Conservation (phyloP, 2,113 vertebrate genomes). For the Corydoras sp. region DNA sequence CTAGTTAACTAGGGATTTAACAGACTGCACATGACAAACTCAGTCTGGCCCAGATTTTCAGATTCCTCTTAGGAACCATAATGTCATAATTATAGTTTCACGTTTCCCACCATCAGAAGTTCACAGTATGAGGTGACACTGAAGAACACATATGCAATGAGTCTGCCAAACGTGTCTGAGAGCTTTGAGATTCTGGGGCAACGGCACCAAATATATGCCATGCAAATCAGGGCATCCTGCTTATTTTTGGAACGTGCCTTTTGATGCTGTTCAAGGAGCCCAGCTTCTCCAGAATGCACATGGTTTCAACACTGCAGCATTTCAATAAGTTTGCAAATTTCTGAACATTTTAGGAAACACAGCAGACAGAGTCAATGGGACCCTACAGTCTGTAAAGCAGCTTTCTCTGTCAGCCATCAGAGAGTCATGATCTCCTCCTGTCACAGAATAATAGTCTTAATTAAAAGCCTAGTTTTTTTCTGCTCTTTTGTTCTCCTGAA, state of each 20-base stretch:
- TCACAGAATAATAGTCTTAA: neutral
- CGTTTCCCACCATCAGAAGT: slow-evolving; percentile 19
- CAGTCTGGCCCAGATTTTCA: slow-evolving; percentile 15
- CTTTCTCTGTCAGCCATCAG: neutral
- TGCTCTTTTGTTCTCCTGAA: no score
- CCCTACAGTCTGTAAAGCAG: neutral
- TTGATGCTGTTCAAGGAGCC: slow-evolving; percentile 13
- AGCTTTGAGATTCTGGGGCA: slow-evolving; percentile 25
- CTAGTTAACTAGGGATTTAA: no score
- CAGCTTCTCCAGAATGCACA: neutral
- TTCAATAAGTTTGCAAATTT: slow-evolving; percentile 9
- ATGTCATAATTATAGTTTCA: slow-evolving; percentile 31
- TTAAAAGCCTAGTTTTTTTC: neutral
- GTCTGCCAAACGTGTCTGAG: neutral
- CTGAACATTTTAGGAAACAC: neutral
- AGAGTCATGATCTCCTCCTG: neutral
- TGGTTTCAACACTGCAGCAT: neutral
- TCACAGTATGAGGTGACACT: neutral
- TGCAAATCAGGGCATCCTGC: slow-evolving; percentile 23
- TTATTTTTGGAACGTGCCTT: slow-evolving; percentile 36
- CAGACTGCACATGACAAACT: no score
- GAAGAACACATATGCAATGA: neutral
- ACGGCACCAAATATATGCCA: slow-evolving; percentile 6
- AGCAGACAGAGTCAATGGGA: neutral
- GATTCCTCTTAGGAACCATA: slow-evolving; percentile 5